Evolutionary conservation across 2,797 vertebrate species (phyloP).

Genomic region (Acridotheres tristis): DNA sequence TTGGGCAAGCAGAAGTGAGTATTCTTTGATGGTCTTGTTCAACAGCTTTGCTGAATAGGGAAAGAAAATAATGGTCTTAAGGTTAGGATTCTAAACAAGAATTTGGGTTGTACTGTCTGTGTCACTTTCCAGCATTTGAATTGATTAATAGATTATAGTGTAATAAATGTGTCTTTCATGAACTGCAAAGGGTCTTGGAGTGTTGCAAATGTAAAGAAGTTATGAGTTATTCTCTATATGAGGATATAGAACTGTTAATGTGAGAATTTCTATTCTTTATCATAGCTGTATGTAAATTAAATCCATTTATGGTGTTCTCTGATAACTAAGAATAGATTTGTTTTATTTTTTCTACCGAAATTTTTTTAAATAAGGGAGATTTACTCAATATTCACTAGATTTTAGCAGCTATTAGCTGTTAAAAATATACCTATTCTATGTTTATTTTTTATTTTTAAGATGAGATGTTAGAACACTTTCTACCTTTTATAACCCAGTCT

Average conservation of each 20-base stretch:
- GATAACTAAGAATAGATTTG: neutral
- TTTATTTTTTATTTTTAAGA: neutral
- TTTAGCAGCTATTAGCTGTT: neutral
- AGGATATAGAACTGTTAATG: neutral
- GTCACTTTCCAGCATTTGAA: neutral
- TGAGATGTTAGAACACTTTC: neutral
- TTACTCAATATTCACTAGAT: neutral
- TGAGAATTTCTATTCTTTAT: neutral
- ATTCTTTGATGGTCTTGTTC: neutral
- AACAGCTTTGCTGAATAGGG: neutral
- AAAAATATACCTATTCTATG: neutral
- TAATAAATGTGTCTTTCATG: neutral
- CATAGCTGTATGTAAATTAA: neutral
- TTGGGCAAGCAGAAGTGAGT: conserved; percentile 95
- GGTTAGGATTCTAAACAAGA: neutral
- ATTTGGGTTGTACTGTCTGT: neutral
- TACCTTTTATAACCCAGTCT: neutral
- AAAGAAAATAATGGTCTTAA: neutral
- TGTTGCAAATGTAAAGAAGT: neutral
- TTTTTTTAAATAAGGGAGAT: neutral
- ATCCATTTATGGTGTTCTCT: neutral
- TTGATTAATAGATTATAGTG: neutral
- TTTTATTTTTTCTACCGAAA: neutral
- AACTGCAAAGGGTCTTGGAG: neutral
- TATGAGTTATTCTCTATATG: neutral